Percentiles rank a stretch among this genome's conserved stretches.
These are phyloP conservation scores for Bombus sibiricus DNA, from an alignment of 1,140 invertebrate species.

Conservation along the genomic window DNA sequence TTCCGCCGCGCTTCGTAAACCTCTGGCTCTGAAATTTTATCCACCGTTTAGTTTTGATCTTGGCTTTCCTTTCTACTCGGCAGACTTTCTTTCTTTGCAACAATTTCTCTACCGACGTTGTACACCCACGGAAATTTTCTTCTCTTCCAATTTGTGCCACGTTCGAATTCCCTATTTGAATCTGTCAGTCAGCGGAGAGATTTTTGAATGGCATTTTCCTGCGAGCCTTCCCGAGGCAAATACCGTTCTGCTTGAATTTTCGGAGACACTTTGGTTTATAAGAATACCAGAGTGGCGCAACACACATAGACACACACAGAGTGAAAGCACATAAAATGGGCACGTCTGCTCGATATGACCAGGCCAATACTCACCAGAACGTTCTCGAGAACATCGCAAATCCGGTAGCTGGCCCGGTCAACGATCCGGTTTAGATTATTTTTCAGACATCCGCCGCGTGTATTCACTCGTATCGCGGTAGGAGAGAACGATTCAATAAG, in stretches of 20 bases:
- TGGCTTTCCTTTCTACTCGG: too few species aligned
- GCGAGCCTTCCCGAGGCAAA: too few species aligned
- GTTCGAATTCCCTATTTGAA: too few species aligned
- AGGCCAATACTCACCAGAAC: slow-evolving; percentile 19
- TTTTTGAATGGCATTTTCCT: too few species aligned
- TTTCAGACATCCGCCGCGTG: slow-evolving; percentile 44
- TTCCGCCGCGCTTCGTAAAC: background rate
- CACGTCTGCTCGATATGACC: slow-evolving; percentile 44
- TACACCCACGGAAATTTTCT: background rate
- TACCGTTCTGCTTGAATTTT: background rate
- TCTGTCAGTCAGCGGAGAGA: too few species aligned
- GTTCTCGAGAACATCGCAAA: background rate
- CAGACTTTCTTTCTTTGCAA: background rate
- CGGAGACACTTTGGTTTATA: background rate
- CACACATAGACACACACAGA: background rate
- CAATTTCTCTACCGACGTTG: background rate
- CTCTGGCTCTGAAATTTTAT: slow-evolving; percentile 11
- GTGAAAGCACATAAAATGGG: slow-evolving; percentile 10
- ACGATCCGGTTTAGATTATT: slow-evolving; percentile 65
- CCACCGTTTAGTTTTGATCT: slow-evolving; percentile 17
- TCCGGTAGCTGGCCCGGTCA: slow-evolving; percentile 23
- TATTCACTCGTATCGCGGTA: slow-evolving; percentile 54
- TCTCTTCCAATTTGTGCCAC: background rate
- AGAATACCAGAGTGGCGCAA: background rate
- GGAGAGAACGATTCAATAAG: slow-evolving; percentile 70